Evolutionary conservation across 2,113 vertebrate species (phyloP).

Genomic region (Siniperca knerii): DNA sequence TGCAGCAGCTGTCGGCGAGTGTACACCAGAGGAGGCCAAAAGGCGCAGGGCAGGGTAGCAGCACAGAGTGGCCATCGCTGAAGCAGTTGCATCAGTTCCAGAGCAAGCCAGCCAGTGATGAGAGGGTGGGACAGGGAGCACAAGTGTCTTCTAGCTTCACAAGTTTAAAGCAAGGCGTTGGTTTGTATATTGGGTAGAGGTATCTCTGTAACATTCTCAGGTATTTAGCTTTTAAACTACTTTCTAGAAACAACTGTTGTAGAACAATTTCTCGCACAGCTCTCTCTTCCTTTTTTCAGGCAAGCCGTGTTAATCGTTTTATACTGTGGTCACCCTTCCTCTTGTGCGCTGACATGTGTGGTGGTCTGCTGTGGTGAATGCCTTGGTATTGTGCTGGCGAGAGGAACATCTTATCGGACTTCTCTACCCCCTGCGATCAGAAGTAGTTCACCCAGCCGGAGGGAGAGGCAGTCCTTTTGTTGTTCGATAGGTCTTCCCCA

Average conservation of each 20-base stretch:
- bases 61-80: slow-evolving; percentile 61
- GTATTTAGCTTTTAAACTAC: slow-evolving; percentile 1
- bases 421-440: slow-evolving; percentile 73
- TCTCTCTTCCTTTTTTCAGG: slow-evolving; percentile 87
- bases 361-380: slow-evolving; percentile 81
- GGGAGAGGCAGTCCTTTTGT: slow-evolving; percentile 70
- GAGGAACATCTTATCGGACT: slow-evolving; percentile 76
- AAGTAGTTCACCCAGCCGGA: slow-evolving; percentile 75
- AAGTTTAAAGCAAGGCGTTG: slow-evolving; percentile 69
- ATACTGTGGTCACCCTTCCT: slow-evolving; percentile 71
- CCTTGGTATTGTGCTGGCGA: slow-evolving; percentile 80
- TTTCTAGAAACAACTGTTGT: slow-evolving; percentile 33
- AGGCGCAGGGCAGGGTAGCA: slow-evolving; percentile 76
- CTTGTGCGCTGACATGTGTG: slow-evolving; percentile 78
- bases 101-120: slow-evolving; percentile 63
- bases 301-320: slow-evolving; percentile 78
- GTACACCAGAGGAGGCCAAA: slow-evolving; percentile 79
- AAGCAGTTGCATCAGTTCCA: slow-evolving; percentile 63
- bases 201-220: slow-evolving; percentile 75
- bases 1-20: slow-evolving; percentile 51
- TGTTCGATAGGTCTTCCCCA: slow-evolving; percentile 78
- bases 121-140: slow-evolving; percentile 70
- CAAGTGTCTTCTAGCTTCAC: slow-evolving; percentile 72
- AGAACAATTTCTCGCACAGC: slow-evolving; percentile 83
- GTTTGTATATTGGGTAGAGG: slow-evolving; percentile 87